A percentile compares a stretch with the other conserved stretches of the same genome.
These are phyloP conservation scores for Parochlus steinenii DNA, from an alignment of 2,888 invertebrate species.

Conservation along the genomic window DNA sequence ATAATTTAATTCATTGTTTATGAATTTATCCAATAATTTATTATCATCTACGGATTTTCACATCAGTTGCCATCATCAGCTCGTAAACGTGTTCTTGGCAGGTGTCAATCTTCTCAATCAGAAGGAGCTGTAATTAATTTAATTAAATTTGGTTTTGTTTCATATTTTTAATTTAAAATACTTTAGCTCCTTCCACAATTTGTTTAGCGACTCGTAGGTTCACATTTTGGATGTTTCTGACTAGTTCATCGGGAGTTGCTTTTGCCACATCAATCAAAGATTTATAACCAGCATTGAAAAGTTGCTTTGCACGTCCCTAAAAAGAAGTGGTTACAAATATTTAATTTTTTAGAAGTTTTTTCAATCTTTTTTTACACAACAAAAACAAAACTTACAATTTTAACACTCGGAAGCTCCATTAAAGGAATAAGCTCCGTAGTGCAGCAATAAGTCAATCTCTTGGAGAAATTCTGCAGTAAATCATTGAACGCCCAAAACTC, in stretches of 20 bases:
- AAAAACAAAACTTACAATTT: slow-evolving; percentile 38
- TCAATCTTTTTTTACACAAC: neutral
- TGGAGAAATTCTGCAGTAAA: slow-evolving; percentile 54
- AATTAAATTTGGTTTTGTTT: no score
- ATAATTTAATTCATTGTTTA: no score
- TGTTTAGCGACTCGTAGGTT: slow-evolving; percentile 55
- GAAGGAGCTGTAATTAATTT: no score
- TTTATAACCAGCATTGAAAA: slow-evolving; percentile 69
- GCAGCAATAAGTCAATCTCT: slow-evolving; percentile 65
- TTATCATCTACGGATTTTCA: no score
- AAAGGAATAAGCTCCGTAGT: slow-evolving; percentile 61
- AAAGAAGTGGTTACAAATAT: slow-evolving; percentile 21
- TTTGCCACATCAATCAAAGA: slow-evolving; percentile 59
- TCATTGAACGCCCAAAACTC: slow-evolving; percentile 71
- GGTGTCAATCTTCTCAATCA: no score
- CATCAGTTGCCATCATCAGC: no score
- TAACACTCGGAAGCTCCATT: slow-evolving; percentile 78
- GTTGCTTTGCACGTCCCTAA: slow-evolving; percentile 67
- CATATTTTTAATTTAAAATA: no score
- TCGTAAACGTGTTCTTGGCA: no score
- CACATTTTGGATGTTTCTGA: slow-evolving; percentile 49
- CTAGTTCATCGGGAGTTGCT: slow-evolving; percentile 45
- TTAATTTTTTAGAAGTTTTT: slow-evolving; percentile 5
- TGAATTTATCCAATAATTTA: no score
- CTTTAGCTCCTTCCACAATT: slow-evolving; percentile 76